phyloP scores from a whole-genome alignment of 2,888 invertebrate species.

The Chymomyza caudatula region DNA sequence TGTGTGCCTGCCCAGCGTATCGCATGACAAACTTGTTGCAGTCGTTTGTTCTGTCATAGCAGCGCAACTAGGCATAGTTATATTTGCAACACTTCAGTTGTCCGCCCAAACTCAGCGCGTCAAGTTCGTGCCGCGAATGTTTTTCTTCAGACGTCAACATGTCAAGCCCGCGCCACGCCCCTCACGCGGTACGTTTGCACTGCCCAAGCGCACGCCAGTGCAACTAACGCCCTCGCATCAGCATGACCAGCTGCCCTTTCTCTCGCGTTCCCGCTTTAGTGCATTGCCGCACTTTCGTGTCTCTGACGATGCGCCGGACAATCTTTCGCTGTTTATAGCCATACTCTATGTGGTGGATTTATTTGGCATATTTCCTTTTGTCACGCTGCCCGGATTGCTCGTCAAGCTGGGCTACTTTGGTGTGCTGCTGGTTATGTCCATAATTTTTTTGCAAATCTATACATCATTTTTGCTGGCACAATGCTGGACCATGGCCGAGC shows the following conservation, averaged over 20 bases:
- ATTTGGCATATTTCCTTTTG: conserved; percentile 90
- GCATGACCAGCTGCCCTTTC: conserved; percentile 75
- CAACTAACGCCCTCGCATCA: conserved; percentile 62
- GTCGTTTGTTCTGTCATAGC: conserved; percentile 38
- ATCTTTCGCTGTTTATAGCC: conserved; percentile 84
- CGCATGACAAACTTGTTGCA: conserved; percentile 45
- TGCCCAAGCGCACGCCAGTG: conserved; percentile 52
- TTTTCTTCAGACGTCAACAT: conserved; percentile 56
- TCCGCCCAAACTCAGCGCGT: conserved; percentile 33
- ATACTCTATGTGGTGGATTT: conserved; percentile 88
- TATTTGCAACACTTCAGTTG: conserved; percentile 30
- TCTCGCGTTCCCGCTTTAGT: conserved; percentile 73
- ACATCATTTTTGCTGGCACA: conserved; percentile 88
- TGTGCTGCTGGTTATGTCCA: conserved; percentile 83
- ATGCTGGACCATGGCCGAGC: conserved; percentile 89
- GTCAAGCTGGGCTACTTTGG: conserved; percentile 87
- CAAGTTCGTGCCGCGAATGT: conserved; percentile 46
- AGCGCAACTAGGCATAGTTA: not conserved
- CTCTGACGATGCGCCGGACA: conserved; percentile 62
- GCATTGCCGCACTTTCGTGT: conserved; percentile 74
- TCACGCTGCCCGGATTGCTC: conserved; percentile 86
- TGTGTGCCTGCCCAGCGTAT: conserved; percentile 35
- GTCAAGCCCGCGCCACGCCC: conserved; percentile 54
- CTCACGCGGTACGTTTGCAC: conserved; percentile 54
- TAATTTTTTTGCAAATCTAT: conserved; percentile 87